Evolutionary conservation across 2,797 vertebrate genomes (phyloP), one percentile per base, ranked within the genome.

Genomic region (Aldrovandia affinis): DNA sequence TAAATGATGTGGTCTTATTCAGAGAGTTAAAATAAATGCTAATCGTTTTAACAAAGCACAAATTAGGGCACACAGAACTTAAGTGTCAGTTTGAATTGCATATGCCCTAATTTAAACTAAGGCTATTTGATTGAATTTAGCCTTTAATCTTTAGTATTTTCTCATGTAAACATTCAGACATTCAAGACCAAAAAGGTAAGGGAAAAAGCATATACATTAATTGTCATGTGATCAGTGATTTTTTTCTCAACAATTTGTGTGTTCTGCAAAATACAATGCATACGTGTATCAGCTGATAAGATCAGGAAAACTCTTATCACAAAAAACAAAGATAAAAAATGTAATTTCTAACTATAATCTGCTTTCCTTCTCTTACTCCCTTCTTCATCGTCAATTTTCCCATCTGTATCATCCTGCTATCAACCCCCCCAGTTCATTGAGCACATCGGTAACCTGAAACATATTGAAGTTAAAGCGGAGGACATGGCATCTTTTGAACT

Each of bases 401-500:
- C n/a, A n/a, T n/a, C n/a, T n/a, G n/a, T n/a, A n/a, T n/a, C n/a
- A n/a, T n/a, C n/a, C n/a, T n/a, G n/a, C n/a, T n/a, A n/a, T n/a
- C n/a, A n/a, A n/a, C n/a, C 50, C 70, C 47, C 8, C 68, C 88
- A 98, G 97, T 96, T 97, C 84, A 78, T 98, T 83, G 63, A 93
- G 2, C 88, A 93, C 0, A 86, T 98, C 83, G 91, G 80, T 80
- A 94, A 93, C 85, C 89, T 97, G 54, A 95, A 94, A 86, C 98
- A 94, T 57, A 93, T 99, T 85, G 95, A 85, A 83, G 95, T 98
- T 85, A 93, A 87, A 78, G 93, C 90, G 15, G 89, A 92, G 0
- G 88, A 96, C 2, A 93, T 90, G 25, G 97, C 97, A 42, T 92
- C 91, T 0, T 96, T 98, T 87, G 95, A 96, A 85, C 86, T 99